Evolutionary conservation across 2,797 vertebrate genomes (phyloP).

Genomic region (Nasua narica): DNA sequence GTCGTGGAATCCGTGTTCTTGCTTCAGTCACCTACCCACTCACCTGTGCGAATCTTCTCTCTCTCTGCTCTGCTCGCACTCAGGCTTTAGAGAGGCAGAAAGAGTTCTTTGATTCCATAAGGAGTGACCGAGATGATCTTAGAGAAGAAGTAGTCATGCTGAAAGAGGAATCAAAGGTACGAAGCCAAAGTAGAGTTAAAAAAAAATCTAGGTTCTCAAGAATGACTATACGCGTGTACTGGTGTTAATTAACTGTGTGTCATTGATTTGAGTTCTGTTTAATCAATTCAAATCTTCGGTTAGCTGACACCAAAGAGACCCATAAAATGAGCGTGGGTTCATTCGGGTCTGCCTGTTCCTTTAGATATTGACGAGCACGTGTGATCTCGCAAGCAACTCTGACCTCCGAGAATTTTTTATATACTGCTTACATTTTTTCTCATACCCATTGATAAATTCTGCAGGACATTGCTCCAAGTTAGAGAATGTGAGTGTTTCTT

Average conservation of each 20-base stretch:
- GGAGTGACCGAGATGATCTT: constrained; percentile 95
- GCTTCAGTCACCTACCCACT: neutral
- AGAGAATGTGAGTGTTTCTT: neutral
- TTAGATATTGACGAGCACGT: neutral
- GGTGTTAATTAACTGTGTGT: rapidly evolving
- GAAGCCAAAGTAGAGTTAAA: constrained; percentile 1
- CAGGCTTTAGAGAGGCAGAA: constrained; percentile 99
- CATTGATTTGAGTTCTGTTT: neutral
- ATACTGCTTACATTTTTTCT: neutral
- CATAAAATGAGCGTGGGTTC: rapidly evolving
- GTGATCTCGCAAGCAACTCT: neutral
- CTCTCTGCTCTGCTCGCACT: constrained; percentile 72
- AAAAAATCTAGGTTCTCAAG: neutral
- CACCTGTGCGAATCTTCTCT: neutral
- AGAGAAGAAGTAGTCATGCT: constrained; percentile 94
- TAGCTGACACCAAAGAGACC: rapidly evolving
- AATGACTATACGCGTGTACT: no score
- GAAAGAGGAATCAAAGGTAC: constrained; percentile 96
- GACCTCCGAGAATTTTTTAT: neutral
- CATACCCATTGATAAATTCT: neutral
- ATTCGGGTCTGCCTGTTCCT: rapidly evolving
- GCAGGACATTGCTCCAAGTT: neutral
- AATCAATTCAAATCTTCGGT: neutral
- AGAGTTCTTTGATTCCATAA: constrained; percentile 96
- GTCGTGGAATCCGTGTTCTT: rapidly evolving